Evolutionary conservation across 2,797 vertebrate species (phyloP), one percentile per base, ranked within the genome.

Genomic region (Paramormyrops hopkinsi): DNA sequence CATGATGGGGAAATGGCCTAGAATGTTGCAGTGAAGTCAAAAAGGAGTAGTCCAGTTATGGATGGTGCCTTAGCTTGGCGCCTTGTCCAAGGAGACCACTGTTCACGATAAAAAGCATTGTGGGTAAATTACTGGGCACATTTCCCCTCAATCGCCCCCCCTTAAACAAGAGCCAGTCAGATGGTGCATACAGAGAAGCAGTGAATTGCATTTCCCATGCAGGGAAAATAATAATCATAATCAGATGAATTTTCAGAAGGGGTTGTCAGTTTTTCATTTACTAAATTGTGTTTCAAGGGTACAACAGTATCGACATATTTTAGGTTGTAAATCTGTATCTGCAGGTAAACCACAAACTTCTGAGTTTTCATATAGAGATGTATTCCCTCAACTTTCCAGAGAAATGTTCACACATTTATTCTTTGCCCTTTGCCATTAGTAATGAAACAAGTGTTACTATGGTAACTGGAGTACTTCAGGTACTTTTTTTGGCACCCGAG

Each of bases 391-490:
- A 5, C 41, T 22, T 19, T 9, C 44, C 79, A 48, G 17, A 83
- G 79, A 83, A 41, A 37, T 37, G 2, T 48, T 41, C 76, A 82
- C 3, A 83, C 41, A n/a, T 50, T 83, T 83, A 90, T 91, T 89
- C n/a, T 89, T 90, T 92, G 91, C 90, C 92, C 91, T 91, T 91
- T 91, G 89, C 90, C 37, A 86, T 90, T 89, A 90, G 86, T 91
- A 91, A 93, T 92, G 90, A 92, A 90, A 86, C 90, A 90, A 89
- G 87, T 89, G 92, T 93, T 93, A 90, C 93, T 89, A 92, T 93
- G 91, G 93, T 91, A 92, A 93, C 92, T 89, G 50, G 79, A 89
- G 88, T 90, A 90, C 89, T 19, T 92, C 89, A 89, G 89, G 89
- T 92, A 91, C 90, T 91, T 91, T 92, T 92, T 91, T 91, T 93